A percentile compares a stretch with the other conserved stretches of the same genome.
These are phyloP conservation scores for Eidolon helvum DNA, from an alignment of 2,113 vertebrate genomes.

Conservation along the genomic window DNA sequence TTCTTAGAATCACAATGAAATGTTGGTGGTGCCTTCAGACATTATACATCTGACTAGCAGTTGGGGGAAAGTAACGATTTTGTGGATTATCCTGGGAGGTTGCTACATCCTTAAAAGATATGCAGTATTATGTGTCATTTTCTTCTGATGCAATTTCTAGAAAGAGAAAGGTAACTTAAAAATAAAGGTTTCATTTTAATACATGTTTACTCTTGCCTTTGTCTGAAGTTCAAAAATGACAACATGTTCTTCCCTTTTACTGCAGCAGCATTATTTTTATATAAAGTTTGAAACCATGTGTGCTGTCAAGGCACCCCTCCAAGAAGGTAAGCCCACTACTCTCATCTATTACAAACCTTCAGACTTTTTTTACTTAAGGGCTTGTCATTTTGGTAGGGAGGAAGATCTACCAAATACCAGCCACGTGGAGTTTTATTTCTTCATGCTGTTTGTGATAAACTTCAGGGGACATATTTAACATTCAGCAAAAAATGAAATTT, in stretches of 20 bases:
- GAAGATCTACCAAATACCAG: background rate
- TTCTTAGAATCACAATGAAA: constrained; percentile 50
- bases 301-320: background rate
- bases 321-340: background rate
- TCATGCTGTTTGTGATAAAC: constrained; percentile 48
- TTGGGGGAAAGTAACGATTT: constrained; percentile 63
- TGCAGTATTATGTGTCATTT: constrained; percentile 34
- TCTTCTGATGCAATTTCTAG: constrained; percentile 59
- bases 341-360: background rate
- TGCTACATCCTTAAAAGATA: constrained; percentile 42
- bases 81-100: constrained; percentile 47
- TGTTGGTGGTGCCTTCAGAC: constrained; percentile 60
- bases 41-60: constrained; percentile 56
- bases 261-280: constrained; percentile 31
- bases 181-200: constrained; percentile 53
- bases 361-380: constrained; percentile 45
- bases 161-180: constrained; percentile 69
- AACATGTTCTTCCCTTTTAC: constrained; percentile 25
- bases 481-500: constrained; percentile 39
- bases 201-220: constrained; percentile 50
- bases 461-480: constrained; percentile 60
- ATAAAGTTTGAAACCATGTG: background rate
- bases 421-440: constrained; percentile 51
- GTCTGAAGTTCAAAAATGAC: constrained; percentile 42
- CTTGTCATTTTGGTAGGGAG: constrained; percentile 14